Conservation (phyloP, 2,113 vertebrate genomes). For the Phaethornis superciliosus region DNA sequence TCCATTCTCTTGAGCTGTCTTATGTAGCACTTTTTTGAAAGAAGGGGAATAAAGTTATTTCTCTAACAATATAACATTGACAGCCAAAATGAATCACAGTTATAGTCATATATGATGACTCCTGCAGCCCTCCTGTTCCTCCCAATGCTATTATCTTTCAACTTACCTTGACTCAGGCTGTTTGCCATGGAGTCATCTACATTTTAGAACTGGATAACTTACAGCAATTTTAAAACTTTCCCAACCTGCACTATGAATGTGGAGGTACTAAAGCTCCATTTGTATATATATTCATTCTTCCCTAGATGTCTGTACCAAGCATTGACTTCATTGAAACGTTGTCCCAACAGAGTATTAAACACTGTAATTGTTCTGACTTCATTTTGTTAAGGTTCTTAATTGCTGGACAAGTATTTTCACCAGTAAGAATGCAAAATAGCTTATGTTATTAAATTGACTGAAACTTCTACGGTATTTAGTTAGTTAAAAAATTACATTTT, state of each 20-base stretch:
- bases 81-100: neutral
- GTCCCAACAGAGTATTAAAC: neutral
- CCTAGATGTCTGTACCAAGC: neutral
- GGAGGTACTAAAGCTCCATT: neutral
- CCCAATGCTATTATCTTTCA: neutral
- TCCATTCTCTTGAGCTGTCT: slow-evolving; percentile 14
- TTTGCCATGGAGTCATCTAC: neutral
- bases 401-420: neutral
- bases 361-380: neutral
- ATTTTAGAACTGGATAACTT: neutral
- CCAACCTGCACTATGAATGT: neutral
- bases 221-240: neutral
- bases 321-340: neutral
- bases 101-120: neutral
- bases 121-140: neutral
- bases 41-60: slow-evolving; percentile 20
- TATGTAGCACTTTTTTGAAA: neutral
- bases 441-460: neutral
- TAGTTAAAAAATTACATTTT: neutral
- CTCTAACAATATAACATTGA: neutral
- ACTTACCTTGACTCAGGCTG: neutral
- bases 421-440: neutral
- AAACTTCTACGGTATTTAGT: neutral
- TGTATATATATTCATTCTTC: neutral
- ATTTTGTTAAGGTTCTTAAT: neutral